Evolutionary conservation across 2,797 vertebrate species (phyloP), one percentile per base, ranked within the genome.

Genomic region (Acanthopagrus latus): DNA sequence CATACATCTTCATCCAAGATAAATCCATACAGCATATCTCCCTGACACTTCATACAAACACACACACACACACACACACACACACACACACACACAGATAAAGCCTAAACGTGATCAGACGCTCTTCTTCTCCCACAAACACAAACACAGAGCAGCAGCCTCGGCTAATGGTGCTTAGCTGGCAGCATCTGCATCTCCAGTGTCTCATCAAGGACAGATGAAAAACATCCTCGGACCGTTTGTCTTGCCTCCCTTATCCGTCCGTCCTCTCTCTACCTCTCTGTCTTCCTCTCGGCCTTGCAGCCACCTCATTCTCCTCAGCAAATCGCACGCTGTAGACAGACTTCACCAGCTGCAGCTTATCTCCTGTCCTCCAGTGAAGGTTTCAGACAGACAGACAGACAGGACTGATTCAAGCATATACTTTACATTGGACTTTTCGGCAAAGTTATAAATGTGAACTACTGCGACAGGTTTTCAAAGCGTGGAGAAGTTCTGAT

Each of bases 121-220:
- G 29, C 41, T 76, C 50, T 21, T 46, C 23, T 17, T 48, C 23
- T 43, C 18, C 52, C 23, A 18, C 43, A 52, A 12, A 51, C 52
- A 51, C 56, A 72, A 41, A 81, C 57, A 57, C 46, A 66, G 63
- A 82, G 76, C 60, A 54, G 69, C 71, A 78, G 64, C 67, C 41
- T 66, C 55, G 9, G 76, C 70, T 76, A 89, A 89, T 84, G 66
- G 44, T 12, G 23, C 59, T 58, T 62, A 71, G 76, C 83, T 78
- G 54, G 21, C 75, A 41, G 33, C 68, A 84, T 88, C 76, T 76
- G 74, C 71, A 85, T 86, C 82, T 72, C 78, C 63, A 23, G 29
- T 55, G 41, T 86, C 69, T 83, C 78, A 85, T 84, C 81, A 85
- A 86, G 83, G 82, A 70, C 74, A 3, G 46, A 77, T 58, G 55